phyloP scores from a whole-genome alignment of 2,113 vertebrate genomes.

The Cottus gobio region DNA sequence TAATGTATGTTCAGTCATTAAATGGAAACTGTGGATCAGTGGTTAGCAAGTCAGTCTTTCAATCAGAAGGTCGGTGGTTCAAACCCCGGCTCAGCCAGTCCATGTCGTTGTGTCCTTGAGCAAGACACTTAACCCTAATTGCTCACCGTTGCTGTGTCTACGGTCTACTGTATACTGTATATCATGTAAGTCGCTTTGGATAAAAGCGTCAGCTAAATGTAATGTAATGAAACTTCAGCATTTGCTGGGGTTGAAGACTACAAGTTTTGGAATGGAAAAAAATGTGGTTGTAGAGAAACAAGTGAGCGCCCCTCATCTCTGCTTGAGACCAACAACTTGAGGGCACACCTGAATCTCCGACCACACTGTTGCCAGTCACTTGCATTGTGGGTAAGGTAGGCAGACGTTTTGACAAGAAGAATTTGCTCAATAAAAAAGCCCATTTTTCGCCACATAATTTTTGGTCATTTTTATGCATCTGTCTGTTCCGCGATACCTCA shows the following conservation, averaged over 20 bases:
- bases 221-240: too few relatives aligned
- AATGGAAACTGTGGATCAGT: too few relatives aligned
- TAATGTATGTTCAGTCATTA: neutral
- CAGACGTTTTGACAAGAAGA: neutral
- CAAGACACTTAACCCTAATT: too few relatives aligned
- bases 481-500: neutral
- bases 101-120: too few relatives aligned
- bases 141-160: too few relatives aligned
- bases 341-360: neutral
- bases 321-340: neutral
- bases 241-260: neutral
- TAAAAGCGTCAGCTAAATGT: too few relatives aligned
- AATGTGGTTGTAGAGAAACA: neutral
- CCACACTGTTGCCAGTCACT: neutral
- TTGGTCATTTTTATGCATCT: neutral
- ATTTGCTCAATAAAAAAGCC: neutral
- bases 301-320: neutral
- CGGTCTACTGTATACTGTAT: too few relatives aligned
- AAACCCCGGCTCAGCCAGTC: too few relatives aligned
- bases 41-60: too few relatives aligned
- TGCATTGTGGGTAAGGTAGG: slow-evolving; percentile 5
- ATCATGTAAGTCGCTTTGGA: too few relatives aligned
- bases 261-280: neutral
- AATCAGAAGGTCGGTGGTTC: too few relatives aligned
- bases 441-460: neutral